A percentile compares a stretch with the other conserved stretches of the same genome.
Evolutionary conservation across 2,888 invertebrate species (phyloP).

Genomic region (Ectemnius lituratus): DNA sequence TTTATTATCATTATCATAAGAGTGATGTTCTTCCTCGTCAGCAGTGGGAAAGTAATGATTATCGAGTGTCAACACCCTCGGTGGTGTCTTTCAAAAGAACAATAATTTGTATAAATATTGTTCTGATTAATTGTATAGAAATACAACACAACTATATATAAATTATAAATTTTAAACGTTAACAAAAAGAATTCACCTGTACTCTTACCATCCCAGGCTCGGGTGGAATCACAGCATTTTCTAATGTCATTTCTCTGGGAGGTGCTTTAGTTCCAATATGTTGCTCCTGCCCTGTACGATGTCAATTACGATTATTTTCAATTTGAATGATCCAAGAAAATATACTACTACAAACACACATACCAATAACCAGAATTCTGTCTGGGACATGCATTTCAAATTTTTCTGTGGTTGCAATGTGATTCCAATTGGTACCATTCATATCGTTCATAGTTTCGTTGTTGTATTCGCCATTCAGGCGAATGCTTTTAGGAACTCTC

Average conservation of each 20-base stretch:
- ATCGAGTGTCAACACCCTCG: constrained; percentile 91
- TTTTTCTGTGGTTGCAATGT: constrained; percentile 80
- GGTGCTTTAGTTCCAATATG: constrained; percentile 86
- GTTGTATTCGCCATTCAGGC: constrained; percentile 85
- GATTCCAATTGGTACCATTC: constrained; percentile 82
- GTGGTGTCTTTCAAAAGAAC: constrained; percentile 85
- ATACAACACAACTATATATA: constrained; percentile 14
- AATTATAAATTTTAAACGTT: background rate
- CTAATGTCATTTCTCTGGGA: constrained; percentile 91
- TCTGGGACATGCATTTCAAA: constrained; percentile 96
- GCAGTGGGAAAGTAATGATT: constrained; percentile 89
- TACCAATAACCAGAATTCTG: constrained; percentile 92
- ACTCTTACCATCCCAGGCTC: constrained; percentile 88
- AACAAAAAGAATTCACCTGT: constrained; percentile 69
- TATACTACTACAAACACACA: constrained; percentile 75
- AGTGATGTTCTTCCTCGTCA: constrained; percentile 79
- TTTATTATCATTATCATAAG: constrained; percentile 55
- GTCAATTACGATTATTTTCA: constrained; percentile 1
- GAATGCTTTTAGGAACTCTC: constrained; percentile 89
- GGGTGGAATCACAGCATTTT: constrained; percentile 87
- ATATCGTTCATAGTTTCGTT: constrained; percentile 83
- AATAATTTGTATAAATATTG: constrained; percentile 12
- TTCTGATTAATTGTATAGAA: background rate
- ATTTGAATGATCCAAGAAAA: background rate
- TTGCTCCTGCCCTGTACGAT: constrained; percentile 80